These are phyloP conservation scores for Leucozona laternaria DNA, from an alignment of 2,888 invertebrate genomes.

Conservation along the genomic window DNA sequence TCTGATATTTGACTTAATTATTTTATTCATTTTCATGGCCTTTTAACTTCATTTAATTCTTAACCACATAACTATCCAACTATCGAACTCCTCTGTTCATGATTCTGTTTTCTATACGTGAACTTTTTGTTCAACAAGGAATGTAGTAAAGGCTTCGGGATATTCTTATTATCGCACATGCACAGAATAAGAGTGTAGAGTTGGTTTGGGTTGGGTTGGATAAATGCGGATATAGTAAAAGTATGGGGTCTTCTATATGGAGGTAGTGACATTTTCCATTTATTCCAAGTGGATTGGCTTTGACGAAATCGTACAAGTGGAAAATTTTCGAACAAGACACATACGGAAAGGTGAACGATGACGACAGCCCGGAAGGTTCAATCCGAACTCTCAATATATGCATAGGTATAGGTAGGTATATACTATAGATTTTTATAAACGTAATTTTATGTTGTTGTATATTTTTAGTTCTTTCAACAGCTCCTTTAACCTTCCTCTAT, in stretches of 20 bases:
- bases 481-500: slow-evolving; percentile 31
- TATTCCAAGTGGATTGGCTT: slow-evolving; percentile 73
- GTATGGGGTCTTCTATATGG: background rate
- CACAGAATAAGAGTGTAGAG: slow-evolving; percentile 3
- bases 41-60: background rate
- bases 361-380: slow-evolving; percentile 39
- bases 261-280: slow-evolving; percentile 58
- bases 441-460: slow-evolving; percentile 40
- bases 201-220: no score
- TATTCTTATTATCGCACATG: slow-evolving; percentile 53
- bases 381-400: background rate
- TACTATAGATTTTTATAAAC: slow-evolving; percentile 20
- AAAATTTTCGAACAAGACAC: slow-evolving; percentile 67
- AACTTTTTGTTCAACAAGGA: slow-evolving; percentile 26
- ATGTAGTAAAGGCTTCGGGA: slow-evolving; percentile 8
- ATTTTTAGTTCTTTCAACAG: slow-evolving; percentile 63
- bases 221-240: no score
- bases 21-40: background rate
- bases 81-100: background rate
- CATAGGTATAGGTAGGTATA: background rate
- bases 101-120: slow-evolving; percentile 35
- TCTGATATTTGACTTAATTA: background rate
- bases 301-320: slow-evolving; percentile 73
- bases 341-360: slow-evolving; percentile 25
- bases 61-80: background rate